Conservation (phyloP, 1,140 invertebrate genomes). For the Andrena cerasifolii region DNA sequence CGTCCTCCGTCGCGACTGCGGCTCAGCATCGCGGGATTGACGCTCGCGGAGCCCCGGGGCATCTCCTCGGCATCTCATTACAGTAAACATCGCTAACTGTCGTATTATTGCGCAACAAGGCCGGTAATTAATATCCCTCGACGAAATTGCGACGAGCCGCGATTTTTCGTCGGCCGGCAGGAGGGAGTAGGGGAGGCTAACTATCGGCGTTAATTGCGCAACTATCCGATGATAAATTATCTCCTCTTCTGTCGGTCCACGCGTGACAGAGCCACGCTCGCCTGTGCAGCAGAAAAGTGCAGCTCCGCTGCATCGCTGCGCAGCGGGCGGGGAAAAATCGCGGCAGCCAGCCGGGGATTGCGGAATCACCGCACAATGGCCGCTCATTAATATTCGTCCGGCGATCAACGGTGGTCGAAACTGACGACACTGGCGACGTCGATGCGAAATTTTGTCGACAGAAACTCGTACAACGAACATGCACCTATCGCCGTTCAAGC, state of each 20-base stretch:
- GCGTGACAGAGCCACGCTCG: conserved; percentile 27
- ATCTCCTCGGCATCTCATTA: background rate
- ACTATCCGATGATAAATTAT: conserved; percentile 66
- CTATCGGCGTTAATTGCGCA: conserved; percentile 62
- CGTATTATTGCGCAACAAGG: conserved; percentile 51
- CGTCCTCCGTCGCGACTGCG: no score
- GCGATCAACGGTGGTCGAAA: conserved; percentile 25
- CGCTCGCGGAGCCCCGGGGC: no score
- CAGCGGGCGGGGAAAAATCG: conserved; percentile 20
- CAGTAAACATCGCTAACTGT: conserved; percentile 28
- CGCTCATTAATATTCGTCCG: conserved; percentile 29
- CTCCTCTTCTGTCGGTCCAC: conserved; percentile 33
- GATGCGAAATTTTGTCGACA: background rate
- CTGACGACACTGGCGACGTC: no score
- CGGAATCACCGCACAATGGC: conserved; percentile 21
- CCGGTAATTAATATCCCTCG: conserved; percentile 52
- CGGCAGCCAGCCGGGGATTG: conserved; percentile 13
- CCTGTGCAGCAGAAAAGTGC: conserved; percentile 24
- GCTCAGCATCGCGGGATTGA: no score
- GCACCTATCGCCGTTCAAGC: no score
- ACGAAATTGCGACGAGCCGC: conserved; percentile 29
- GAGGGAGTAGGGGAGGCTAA: conserved; percentile 40
- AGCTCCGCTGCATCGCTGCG: conserved; percentile 17
- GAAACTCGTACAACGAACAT: no score
- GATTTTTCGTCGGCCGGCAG: conserved; percentile 28